These are phyloP conservation scores for Agraylea sexmaculata DNA, from an alignment of 1,140 invertebrate genomes.

Conservation along the genomic window DNA sequence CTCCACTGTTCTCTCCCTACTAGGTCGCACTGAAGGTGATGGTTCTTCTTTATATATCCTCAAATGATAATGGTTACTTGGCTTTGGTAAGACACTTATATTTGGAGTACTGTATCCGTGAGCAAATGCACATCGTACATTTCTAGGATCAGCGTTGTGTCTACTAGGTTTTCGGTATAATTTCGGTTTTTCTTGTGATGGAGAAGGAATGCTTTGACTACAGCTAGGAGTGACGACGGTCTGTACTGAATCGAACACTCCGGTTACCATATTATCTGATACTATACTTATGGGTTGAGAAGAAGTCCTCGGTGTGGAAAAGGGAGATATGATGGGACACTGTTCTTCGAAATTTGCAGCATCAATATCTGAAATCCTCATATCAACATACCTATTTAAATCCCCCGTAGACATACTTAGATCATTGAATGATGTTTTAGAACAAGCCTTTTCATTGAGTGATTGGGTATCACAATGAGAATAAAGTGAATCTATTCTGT, in stretches of 20 bases:
- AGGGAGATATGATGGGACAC: conserved; percentile 59
- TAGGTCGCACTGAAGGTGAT: too few relatives aligned
- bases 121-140: conserved; percentile 31
- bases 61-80: conserved; percentile 39
- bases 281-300: conserved; percentile 41
- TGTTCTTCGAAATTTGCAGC: conserved; percentile 54
- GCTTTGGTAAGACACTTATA: conserved; percentile 30
- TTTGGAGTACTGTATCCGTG: conserved; percentile 38
- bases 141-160: conserved; percentile 34
- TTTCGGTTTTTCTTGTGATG: conserved; percentile 20
- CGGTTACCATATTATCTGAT: conserved; percentile 38
- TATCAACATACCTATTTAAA: conserved; percentile 21
- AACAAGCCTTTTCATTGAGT: conserved; percentile 10
- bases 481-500: conserved; percentile 28
- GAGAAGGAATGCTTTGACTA: conserved; percentile 33
- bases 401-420: conserved; percentile 21
- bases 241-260: conserved; percentile 35
- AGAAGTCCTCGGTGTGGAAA: conserved; percentile 53
- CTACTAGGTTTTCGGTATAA: conserved; percentile 36
- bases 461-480: conserved; percentile 19
- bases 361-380: conserved; percentile 47
- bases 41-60: conserved; percentile 33
- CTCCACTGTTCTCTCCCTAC: conserved; percentile 18
- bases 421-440: conserved; percentile 12
- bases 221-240: conserved; percentile 37